A percentile compares a stretch with the other conserved stretches of the same genome.
These are phyloP conservation scores for Dorcus parallelipipedus DNA, from an alignment of 2,888 invertebrate genomes.

Conservation along the genomic window DNA sequence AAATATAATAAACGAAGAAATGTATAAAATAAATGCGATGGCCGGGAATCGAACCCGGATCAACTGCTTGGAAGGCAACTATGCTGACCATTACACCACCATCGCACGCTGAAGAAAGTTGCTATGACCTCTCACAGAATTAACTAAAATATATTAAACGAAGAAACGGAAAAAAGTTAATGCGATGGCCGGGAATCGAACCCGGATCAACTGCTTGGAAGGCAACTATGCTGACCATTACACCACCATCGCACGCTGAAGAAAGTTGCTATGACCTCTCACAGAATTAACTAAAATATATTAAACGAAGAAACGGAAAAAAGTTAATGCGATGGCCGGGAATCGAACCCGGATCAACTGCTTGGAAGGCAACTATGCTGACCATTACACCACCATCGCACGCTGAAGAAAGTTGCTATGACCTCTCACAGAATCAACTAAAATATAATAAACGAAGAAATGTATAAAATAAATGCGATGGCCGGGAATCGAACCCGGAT, in stretches of 20 bases:
- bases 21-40: conserved; percentile 38
- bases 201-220: conserved; percentile 53
- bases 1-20: too few species aligned
- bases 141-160: too few species aligned
- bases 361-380: conserved; percentile 52
- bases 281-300: too few species aligned
- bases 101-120: conserved; percentile 33
- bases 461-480: conserved; percentile 38
- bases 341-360: conserved; percentile 53
- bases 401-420: too few species aligned
- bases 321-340: conserved; percentile 47
- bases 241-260: too few species aligned
- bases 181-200: conserved; percentile 53
- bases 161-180: too few species aligned
- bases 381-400: conserved; percentile 52
- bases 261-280: too few species aligned
- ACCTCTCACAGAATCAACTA: too few species aligned
- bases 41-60: conserved; percentile 53
- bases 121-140: too few species aligned
- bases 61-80: conserved; percentile 53
- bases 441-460: too few species aligned
- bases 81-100: conserved; percentile 52
- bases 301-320: too few species aligned
- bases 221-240: conserved; percentile 33
- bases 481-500: conserved; percentile 53